Base-by-base conservation (phyloP, 2,113 vertebrate species). In the Pelecanoides urinatrix region DNA sequence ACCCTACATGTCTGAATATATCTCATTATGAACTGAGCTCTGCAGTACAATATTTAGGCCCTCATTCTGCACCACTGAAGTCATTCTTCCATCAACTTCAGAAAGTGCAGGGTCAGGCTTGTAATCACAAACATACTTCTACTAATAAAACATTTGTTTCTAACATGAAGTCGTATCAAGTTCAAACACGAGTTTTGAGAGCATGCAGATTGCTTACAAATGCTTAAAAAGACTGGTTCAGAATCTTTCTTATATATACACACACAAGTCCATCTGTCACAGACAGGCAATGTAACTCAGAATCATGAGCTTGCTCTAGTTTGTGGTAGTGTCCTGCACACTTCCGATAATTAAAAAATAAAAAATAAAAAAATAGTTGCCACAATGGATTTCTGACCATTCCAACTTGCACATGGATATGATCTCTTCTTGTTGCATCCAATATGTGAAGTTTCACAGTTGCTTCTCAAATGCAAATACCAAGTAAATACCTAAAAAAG, bases 381-480 rank as follows among this genome's bases (percentile, higher is more conserved):
- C 96, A 91, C 74, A 90, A 95, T 83, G 91, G 86, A 96, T 90
- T 95, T 95, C 92, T 90, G 94, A 97, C 65, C 86, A 88, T 59
- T 89, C 93, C 93, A 94, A 61, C 70, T 91, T 93, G 87, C 62
- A 67, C 9, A 58, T 49, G 93, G 90, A 89, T 77, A 90, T 74
- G 90, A 96, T 67, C 78, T 96, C 59, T 78, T 93, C 81, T 92
- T 82, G 70, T 44, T 86, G 81, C 59, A 91, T 59, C 23, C 12
- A 34, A 21, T 29, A 62, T 0, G 6, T 61, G 61, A 63, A 91
- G 58, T 92, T 87, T 98, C 95, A 98, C 22, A 74, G 95, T 59
- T 98, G 98, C 94, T 99, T 99, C 98, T 99, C 99, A 91, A 99
- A 99, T 45, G 99, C 99, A 97, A 99, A 99, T 81, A 99, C 98